A percentile compares a stretch with the other conserved stretches of the same genome.
Evolutionary conservation across 2,797 vertebrate species (phyloP).

Genomic region (Phoebastria nigripes): DNA sequence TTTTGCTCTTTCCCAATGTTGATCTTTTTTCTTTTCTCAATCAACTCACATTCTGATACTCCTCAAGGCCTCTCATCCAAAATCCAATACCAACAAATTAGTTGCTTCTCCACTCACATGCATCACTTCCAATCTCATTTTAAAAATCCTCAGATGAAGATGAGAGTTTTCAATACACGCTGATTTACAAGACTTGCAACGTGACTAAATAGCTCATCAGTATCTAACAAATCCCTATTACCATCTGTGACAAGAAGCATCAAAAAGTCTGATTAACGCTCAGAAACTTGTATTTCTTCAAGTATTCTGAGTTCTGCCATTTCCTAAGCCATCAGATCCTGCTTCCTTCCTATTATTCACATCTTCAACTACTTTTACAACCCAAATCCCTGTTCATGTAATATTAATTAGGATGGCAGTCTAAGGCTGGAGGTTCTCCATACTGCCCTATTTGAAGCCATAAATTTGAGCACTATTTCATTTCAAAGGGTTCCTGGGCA

Average conservation of each 20-base stretch:
- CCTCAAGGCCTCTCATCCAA: not conserved
- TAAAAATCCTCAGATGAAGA: not conserved
- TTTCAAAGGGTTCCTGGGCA: not conserved
- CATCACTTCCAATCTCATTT: slow-evolving; percentile 10
- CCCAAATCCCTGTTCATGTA: not conserved
- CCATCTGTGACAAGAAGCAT: slow-evolving; percentile 17
- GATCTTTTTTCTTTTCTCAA: not conserved
- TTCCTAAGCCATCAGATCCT: not conserved
- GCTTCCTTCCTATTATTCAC: not conserved
- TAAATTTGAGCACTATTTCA: not conserved
- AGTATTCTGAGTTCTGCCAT: not conserved
- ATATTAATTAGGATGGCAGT: not conserved
- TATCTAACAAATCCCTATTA: slow-evolving; percentile 3
- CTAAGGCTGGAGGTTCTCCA: not conserved
- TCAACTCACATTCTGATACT: not conserved
- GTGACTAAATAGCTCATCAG: slow-evolving; percentile 52
- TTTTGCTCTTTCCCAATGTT: not conserved
- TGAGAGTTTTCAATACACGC: slow-evolving; percentile 20
- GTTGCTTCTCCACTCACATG: not conserved
- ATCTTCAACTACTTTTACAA: not conserved
- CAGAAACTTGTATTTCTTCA: not conserved
- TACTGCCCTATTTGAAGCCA: not conserved
- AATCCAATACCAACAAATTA: not conserved
- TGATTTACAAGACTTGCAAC: slow-evolving; percentile 44
- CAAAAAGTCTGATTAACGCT: slow-evolving; percentile 20